Evolutionary conservation across 1,140 invertebrate genomes (phyloP).

Genomic region (Macrocentrus cingulum): DNA sequence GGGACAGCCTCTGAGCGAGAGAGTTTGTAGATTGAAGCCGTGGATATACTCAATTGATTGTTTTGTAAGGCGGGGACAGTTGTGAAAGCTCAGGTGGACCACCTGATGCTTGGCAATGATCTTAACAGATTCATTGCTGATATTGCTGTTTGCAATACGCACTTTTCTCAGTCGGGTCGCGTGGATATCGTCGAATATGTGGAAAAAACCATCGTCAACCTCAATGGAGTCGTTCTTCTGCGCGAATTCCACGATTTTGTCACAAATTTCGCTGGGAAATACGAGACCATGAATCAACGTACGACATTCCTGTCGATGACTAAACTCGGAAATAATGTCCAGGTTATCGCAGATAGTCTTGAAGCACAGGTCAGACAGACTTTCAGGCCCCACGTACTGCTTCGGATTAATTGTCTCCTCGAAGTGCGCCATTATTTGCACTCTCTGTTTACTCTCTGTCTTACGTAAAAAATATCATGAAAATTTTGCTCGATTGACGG

Average conservation of each 20-base stretch:
- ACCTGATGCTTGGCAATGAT: conserved; percentile 72
- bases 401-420: conserved; percentile 43
- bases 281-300: conserved; percentile 60
- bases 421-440: conserved; percentile 43
- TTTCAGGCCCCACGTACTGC: conserved; percentile 44
- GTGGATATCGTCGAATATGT: conserved; percentile 69
- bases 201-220: conserved; percentile 68
- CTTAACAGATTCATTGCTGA: conserved; percentile 71
- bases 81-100: conserved; percentile 70
- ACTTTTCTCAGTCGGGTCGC: conserved; percentile 71
- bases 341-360: conserved; percentile 67
- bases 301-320: conserved; percentile 45
- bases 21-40: conserved; percentile 53
- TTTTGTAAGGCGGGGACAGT: conserved; percentile 69
- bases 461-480: conserved; percentile 21
- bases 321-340: conserved; percentile 61
- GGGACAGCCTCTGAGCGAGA: conserved; percentile 40
- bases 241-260: conserved; percentile 67
- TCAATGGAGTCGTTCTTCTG: conserved; percentile 60
- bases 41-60: conserved; percentile 65
- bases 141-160: conserved; percentile 68
- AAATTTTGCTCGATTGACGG: conserved; percentile 23
- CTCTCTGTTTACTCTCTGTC: conserved; percentile 16
- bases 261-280: conserved; percentile 72
- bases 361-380: conserved; percentile 66